phyloP scores from a whole-genome alignment of 2,888 invertebrate species.

The Asteroscopus sphinx region DNA sequence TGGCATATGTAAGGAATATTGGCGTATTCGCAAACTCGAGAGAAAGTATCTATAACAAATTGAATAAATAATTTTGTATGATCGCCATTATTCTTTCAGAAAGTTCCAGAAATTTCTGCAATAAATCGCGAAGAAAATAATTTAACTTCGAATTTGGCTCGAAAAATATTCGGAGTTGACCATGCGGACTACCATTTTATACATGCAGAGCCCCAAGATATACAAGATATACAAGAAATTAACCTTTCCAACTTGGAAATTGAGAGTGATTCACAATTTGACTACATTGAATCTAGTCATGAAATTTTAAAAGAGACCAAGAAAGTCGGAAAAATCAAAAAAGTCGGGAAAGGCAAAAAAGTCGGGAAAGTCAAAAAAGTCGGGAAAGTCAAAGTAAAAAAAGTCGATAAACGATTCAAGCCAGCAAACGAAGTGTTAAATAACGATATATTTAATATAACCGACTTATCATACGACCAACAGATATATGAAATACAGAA shows the following conservation, averaged over 20 bases:
- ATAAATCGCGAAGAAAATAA: not conserved
- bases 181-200: slow-evolving; percentile 9
- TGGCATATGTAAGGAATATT: too few species aligned
- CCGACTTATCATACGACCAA: slow-evolving; percentile 28
- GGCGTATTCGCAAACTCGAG: too few species aligned
- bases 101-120: not conserved
- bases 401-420: slow-evolving; percentile 14
- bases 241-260: not conserved
- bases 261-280: slow-evolving; percentile 1
- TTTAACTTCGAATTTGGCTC: not conserved
- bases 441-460: slow-evolving; percentile 13
- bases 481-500: slow-evolving; percentile 33
- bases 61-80: too few species aligned
- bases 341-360: not conserved
- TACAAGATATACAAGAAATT: not conserved
- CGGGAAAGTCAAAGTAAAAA: not conserved
- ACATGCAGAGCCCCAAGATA: not conserved
- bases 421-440: slow-evolving; percentile 17
- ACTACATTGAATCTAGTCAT: not conserved
- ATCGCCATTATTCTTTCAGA: slow-evolving; percentile 11
- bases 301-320: not conserved
- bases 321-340: not conserved
- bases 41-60: too few species aligned
- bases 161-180: not conserved
- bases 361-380: not conserved